Evolutionary conservation across 2,888 invertebrate species (phyloP).

Genomic region (Rotaria macrura): DNA sequence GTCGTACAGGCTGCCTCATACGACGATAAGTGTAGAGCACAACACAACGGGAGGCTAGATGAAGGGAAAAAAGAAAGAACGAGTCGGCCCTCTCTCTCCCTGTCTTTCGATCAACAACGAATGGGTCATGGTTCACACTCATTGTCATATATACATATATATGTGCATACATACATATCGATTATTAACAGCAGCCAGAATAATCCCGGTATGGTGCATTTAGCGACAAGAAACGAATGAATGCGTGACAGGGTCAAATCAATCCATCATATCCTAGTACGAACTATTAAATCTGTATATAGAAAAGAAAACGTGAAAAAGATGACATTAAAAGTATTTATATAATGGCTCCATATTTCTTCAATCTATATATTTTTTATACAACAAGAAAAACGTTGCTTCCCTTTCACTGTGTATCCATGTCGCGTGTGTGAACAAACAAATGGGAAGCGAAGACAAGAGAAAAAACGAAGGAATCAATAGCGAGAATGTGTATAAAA

Average conservation of each 20-base stretch:
- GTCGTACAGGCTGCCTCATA: neutral
- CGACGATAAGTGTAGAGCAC: neutral
- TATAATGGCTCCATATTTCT: neutral
- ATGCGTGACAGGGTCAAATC: constrained; percentile 12
- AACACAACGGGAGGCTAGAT: neutral
- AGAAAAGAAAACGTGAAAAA: neutral
- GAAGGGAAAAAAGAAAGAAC: neutral
- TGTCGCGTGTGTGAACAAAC: constrained; percentile 6
- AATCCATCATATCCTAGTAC: neutral
- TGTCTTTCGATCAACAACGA: neutral
- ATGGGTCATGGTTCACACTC: neutral
- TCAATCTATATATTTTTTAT: neutral
- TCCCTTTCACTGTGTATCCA: neutral
- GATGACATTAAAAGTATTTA: neutral
- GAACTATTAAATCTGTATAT: neutral
- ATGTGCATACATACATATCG: neutral
- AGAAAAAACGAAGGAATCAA: neutral
- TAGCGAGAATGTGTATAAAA: constrained; percentile 3
- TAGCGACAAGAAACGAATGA: constrained; percentile 3
- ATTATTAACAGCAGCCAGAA: constrained; percentile 8
- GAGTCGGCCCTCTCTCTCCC: neutral
- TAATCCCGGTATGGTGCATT: neutral
- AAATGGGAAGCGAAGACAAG: neutral
- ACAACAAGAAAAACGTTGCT: neutral
- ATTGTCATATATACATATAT: neutral